Evolutionary conservation across 1,140 invertebrate species (phyloP), one percentile per base, ranked within the genome.

Genomic region (Lycorma delicatula): DNA sequence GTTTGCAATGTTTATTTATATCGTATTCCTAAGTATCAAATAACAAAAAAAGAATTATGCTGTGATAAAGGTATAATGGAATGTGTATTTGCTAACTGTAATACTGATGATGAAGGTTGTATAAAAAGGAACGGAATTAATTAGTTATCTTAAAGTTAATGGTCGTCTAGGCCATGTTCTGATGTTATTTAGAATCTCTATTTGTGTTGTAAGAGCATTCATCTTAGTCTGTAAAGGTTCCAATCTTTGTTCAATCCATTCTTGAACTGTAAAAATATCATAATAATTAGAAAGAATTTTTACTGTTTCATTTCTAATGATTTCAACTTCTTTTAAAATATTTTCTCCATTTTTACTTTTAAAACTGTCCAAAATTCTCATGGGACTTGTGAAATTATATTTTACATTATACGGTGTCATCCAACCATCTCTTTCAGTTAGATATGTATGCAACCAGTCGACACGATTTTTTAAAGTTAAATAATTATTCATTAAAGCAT

Each of bases 151-250:
- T n/a, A n/a, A n/a, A n/a, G n/a, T n/a, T n/a, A 79, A 60, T 2
- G 81, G 81, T 64, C 81, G 71, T 56, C 70, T 71, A 9, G 77
- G 77, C 81, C 81, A 83, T 4, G 68, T 67, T 60, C 67, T 72
- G 55, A 68, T 73, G 20, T 74, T 71, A 22, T 75, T 77, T 7
- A 77, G 72, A 38, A 18, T 49, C 28, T 50, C 46, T 12, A 50
- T 77, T 9, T 77, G 72, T 50, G 20, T 49, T 16, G 29, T 23
- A 6, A 50, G 23, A 16, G 23, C 13, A 1, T 16, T 34, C 4
- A 57, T n/a, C 23, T 50, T 23, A 27, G 26, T 25, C 29, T 50
- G 20, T 31, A 57, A 26, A 7, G 58, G 58, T 28, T 41, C n/a
- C 23, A 60, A 55, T 6, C 41, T 36, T 23, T 36, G 27, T 12